These are phyloP conservation scores for Phrynocephalus versicolor DNA, from an alignment of 2,113 vertebrate genomes.

Conservation along the genomic window DNA sequence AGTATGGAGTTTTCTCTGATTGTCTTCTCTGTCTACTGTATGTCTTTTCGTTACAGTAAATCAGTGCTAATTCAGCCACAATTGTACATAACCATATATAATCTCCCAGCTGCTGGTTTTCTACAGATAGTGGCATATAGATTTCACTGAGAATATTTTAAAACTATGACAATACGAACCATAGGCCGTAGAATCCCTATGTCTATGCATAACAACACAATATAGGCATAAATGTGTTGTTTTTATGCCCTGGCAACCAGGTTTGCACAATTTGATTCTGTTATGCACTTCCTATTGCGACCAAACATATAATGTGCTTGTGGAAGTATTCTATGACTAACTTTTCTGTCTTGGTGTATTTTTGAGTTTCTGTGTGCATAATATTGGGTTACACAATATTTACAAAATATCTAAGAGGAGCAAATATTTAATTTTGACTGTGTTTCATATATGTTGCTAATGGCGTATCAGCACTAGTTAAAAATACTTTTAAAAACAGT, in stretches of 20 bases:
- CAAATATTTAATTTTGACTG: no score
- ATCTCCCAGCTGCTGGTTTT: not conserved
- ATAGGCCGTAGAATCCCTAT: not conserved
- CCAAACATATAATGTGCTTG: no score
- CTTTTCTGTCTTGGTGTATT: not conserved
- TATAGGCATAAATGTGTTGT: no score
- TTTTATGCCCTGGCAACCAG: not conserved
- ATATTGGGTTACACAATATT: no score
- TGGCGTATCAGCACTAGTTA: no score
- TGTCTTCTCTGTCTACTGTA: not conserved
- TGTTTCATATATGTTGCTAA: no score
- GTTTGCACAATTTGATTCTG: not conserved
- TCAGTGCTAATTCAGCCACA: not conserved
- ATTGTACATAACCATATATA: not conserved
- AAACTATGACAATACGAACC: not conserved
- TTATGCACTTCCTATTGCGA: not conserved
- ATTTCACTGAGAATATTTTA: not conserved
- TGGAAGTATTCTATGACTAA: not conserved
- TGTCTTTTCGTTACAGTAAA: constrained; percentile 7
- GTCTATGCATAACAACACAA: not conserved
- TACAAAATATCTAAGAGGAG: no score
- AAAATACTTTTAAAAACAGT: no score
- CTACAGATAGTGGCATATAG: not conserved
- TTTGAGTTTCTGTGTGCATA: no score
- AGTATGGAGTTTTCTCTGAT: constrained; percentile 27